Base-by-base conservation (phyloP, 2,797 vertebrate species). In the Epinephelus coioides region DNA sequence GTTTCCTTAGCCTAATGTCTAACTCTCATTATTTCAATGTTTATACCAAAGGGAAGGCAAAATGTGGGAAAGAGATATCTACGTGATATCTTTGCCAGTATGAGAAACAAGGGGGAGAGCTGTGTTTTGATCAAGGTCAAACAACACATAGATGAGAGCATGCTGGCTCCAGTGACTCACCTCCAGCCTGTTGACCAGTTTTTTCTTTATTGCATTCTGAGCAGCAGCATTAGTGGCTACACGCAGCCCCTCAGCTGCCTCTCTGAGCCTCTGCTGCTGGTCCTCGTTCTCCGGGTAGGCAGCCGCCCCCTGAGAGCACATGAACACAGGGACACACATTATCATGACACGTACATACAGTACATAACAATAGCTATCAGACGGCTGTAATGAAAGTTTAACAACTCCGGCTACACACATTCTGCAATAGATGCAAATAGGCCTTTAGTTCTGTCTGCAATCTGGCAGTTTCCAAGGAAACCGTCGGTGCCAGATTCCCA, bases 161-260 rank as follows among this genome's bases (percentile, higher is more conserved):
- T 1, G 47, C 5, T 50, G 60, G 67, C 49, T 44, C 25, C 2
- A 7, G 5, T 79, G 69, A 82, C 94, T 89, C 87, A 99, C 98
- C 97, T 99, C 98, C 82, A 99, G 94, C 83, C 98, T 95, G 94
- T 97, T 99, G 87, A 99, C 96, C 2, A 99, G 97, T 88, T 99
- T 99, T 90, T 99, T 99, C 95, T 99, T 99, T 69, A 99, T 99
- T 21, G 98, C 98, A 1, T 99, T 99, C 90, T 99, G 98, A 66
- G 98, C 98, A 0, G 98, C 98, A 2, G 98, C 98, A 2, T 99
- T 99, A 61, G 98, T 99, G 57, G 98, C 98, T 18, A 99, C 98
- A 0, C 98, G 95, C 47, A 99, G 94, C 2, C 98, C 98, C 85
- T 99, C 98, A 0, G 98, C 98, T 1, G 98, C 98, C 88, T 99